phyloP scores from a whole-genome alignment of 2,113 vertebrate genomes.

The Aptenodytes forsteri region DNA sequence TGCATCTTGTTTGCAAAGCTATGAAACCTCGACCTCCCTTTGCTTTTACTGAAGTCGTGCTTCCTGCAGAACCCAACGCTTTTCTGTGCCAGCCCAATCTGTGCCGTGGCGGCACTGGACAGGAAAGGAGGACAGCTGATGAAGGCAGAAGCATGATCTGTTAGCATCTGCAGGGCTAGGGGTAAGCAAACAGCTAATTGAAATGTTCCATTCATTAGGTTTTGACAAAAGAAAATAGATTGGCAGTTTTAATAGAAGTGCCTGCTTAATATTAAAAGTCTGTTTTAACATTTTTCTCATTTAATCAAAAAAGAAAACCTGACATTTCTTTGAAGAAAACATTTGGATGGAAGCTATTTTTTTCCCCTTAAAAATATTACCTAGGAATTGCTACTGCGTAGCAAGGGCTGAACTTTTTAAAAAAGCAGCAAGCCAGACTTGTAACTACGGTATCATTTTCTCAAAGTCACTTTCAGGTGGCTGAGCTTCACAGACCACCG shows the following conservation, averaged over 20 bases:
- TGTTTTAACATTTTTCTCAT: neutral
- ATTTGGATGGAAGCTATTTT: neutral
- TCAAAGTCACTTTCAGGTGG: neutral
- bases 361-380: neutral
- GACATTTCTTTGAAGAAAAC: neutral
- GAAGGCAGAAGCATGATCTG: neutral
- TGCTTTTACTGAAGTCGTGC: neutral
- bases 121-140: accelerated
- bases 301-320: neutral
- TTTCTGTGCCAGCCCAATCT: neutral
- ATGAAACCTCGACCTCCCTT: neutral
- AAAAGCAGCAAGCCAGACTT: neutral
- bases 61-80: neutral
- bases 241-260: neutral
- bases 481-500: neutral
- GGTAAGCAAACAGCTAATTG: neutral
- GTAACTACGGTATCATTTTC: neutral
- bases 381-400: neutral
- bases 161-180: neutral
- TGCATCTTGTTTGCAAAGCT: neutral
- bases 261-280: neutral
- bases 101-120: neutral
- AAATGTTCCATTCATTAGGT: neutral
- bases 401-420: neutral
- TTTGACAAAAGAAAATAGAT: neutral